Evolutionary conservation across 2,797 vertebrate species (phyloP).

Genomic region (Margarornis squamiger): DNA sequence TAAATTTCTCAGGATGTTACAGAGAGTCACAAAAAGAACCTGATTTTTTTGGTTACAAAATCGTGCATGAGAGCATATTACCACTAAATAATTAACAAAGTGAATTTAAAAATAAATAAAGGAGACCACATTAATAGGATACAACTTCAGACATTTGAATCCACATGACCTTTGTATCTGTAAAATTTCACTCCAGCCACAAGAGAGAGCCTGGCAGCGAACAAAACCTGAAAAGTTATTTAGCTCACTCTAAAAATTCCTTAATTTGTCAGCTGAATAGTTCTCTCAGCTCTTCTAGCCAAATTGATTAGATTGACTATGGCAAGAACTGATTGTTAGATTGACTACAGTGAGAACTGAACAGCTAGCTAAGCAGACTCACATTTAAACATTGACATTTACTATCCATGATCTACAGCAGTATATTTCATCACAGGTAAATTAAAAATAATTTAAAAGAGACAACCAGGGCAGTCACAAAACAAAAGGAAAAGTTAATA

Average conservation of each 20-base stretch:
- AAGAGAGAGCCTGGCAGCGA: background rate
- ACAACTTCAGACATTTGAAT: background rate
- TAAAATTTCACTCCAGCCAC: background rate
- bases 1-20: background rate
- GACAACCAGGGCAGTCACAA: background rate
- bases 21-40: fast-evolving
- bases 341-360: background rate
- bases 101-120: background rate
- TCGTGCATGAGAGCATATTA: background rate
- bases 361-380: background rate
- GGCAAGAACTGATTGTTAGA: background rate
- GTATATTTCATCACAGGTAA: background rate
- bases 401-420: background rate
- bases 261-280: background rate
- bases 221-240: background rate
- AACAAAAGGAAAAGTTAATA: background rate
- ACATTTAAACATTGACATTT: background rate
- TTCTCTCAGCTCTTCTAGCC: background rate
- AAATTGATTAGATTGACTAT: background rate
- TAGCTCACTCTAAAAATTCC: background rate
- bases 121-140: background rate
- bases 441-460: background rate
- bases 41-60: background rate
- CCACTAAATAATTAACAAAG: background rate
- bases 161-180: background rate